These are phyloP conservation scores for Actias luna DNA, from an alignment of 2,888 invertebrate species.

Conservation along the genomic window DNA sequence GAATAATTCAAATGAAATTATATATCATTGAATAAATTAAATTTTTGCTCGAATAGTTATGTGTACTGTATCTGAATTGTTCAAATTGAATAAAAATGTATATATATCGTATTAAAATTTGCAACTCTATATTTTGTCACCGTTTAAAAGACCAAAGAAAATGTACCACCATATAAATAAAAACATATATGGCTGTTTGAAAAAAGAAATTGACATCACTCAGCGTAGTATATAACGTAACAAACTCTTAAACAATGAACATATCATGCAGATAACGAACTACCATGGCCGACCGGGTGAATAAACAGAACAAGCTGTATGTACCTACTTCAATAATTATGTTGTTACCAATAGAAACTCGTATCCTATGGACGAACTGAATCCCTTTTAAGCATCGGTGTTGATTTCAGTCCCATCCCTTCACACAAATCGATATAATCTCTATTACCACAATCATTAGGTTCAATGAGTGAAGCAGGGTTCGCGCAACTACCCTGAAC, in stretches of 20 bases:
- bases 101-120: no score
- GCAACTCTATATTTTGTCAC: background rate
- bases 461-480: constrained; percentile 48
- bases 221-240: background rate
- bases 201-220: background rate
- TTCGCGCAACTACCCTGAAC: constrained; percentile 37
- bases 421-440: constrained; percentile 48
- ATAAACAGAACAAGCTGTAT: constrained; percentile 43
- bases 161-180: background rate
- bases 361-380: constrained; percentile 62
- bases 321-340: constrained; percentile 55
- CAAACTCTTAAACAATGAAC: constrained; percentile 20
- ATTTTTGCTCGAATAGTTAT: background rate
- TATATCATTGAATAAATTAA: no score
- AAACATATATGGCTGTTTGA: background rate
- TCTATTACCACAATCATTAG: constrained; percentile 59
- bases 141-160: background rate
- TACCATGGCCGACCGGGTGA: constrained; percentile 36
- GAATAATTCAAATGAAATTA: no score
- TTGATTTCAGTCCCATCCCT: constrained; percentile 52
- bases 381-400: constrained; percentile 65
- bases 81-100: no score
- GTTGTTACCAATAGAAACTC: constrained; percentile 56
- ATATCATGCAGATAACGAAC: constrained; percentile 19
- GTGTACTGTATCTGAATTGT: no score